Conservation (phyloP, 2,888 invertebrate species). For the Cataglyphis rosenhaueri region DNA sequence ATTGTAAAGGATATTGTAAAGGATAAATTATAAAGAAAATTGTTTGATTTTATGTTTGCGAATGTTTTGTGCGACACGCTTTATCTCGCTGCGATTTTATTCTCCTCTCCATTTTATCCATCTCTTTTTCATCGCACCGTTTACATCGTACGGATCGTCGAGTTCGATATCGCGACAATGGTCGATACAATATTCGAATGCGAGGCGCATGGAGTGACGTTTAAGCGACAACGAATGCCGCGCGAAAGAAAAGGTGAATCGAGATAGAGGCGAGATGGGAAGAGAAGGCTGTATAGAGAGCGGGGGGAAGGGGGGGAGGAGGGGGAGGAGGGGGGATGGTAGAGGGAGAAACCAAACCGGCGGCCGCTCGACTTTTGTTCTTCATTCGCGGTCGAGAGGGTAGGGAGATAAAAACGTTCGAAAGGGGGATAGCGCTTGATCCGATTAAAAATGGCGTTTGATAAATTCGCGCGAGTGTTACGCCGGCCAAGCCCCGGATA, state of each 20-base stretch:
- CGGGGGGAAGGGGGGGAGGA: not conserved
- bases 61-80: constrained; percentile 37
- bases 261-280: constrained; percentile 19
- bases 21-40: constrained; percentile 29
- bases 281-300: not conserved
- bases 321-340: not conserved
- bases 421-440: constrained; percentile 57
- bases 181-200: constrained; percentile 59
- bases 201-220: constrained; percentile 55
- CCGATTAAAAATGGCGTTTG: constrained; percentile 74
- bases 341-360: constrained; percentile 11
- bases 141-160: constrained; percentile 71
- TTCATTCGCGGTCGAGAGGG: constrained; percentile 48
- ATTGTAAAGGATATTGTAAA: constrained; percentile 18
- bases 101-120: not conserved
- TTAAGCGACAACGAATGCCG: constrained; percentile 61
- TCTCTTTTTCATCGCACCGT: constrained; percentile 52
- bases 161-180: constrained; percentile 75
- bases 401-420: constrained; percentile 6
- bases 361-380: constrained; percentile 66
- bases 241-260: constrained; percentile 37
- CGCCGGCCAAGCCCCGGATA: constrained; percentile 62
- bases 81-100: constrained; percentile 38
- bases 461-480: constrained; percentile 69
- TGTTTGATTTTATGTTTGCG: constrained; percentile 34